Percentiles rank a stretch among this genome's conserved stretches.
phyloP scores from a whole-genome alignment of 2,888 invertebrate species.

The Cheilosia variabilis region DNA sequence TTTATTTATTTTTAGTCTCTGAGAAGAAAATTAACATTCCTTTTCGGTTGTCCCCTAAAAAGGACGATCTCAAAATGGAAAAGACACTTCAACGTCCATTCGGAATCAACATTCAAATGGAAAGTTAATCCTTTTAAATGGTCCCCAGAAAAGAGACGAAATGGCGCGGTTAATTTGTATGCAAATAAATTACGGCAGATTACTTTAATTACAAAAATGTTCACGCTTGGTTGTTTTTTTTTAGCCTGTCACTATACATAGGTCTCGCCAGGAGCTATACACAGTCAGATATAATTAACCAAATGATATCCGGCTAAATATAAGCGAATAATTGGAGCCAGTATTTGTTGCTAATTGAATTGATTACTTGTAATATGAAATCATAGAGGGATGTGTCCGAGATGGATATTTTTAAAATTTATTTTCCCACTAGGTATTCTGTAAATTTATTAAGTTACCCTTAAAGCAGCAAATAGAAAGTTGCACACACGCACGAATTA shows the following conservation, averaged over 20 bases:
- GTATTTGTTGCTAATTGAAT: too few relatives aligned
- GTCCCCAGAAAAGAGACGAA: constrained; percentile 34
- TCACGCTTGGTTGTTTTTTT: constrained; percentile 22
- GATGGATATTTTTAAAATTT: too few relatives aligned
- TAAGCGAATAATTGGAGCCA: too few relatives aligned
- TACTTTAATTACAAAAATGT: constrained; percentile 62
- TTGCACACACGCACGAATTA: too few relatives aligned
- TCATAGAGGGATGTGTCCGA: too few relatives aligned
- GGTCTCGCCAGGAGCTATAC: too few relatives aligned
- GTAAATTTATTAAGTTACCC: too few relatives aligned
- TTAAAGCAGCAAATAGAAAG: too few relatives aligned
- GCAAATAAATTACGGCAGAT: constrained; percentile 67
- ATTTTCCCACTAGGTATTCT: too few relatives aligned
- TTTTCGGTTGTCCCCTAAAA: neutral
- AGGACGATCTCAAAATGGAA: constrained; percentile 16
- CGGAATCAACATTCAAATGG: constrained; percentile 60
- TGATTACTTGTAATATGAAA: too few relatives aligned
- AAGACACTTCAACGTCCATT: constrained; percentile 41
- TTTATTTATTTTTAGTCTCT: neutral
- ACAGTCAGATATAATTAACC: too few relatives aligned
- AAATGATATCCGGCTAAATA: too few relatives aligned
- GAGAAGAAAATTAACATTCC: neutral
- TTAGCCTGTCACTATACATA: neutral
- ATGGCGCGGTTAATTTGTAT: constrained; percentile 70
- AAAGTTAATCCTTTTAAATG: constrained; percentile 67